Conservation (phyloP, 1,140 invertebrate genomes). For the Saccostrea cuccullata region DNA sequence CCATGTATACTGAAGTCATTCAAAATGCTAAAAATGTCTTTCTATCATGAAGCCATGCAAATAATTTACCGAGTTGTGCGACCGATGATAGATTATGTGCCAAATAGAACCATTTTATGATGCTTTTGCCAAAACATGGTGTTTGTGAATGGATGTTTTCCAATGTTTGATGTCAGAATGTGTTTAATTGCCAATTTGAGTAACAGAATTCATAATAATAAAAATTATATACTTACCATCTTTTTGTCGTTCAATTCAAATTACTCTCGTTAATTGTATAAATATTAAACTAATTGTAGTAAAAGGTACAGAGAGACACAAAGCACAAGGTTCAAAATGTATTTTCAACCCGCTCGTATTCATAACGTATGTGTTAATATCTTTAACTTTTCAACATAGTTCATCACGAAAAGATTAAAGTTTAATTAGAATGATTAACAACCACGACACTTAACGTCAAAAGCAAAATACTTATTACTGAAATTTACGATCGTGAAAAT, state of each 20-base stretch:
- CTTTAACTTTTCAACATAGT: background rate
- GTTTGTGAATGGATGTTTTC: background rate
- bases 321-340: background rate
- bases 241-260: background rate
- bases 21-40: background rate
- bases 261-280: background rate
- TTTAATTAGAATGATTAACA: background rate
- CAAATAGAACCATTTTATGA: background rate
- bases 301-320: background rate
- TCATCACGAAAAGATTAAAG: slow-evolving; percentile 2
- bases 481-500: background rate
- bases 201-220: background rate
- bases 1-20: background rate
- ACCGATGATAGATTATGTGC: background rate
- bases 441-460: background rate
- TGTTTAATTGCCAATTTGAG: background rate
- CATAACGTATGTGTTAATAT: background rate
- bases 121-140: background rate
- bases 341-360: background rate
- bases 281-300: background rate
- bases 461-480: background rate
- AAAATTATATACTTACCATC: background rate
- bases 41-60: background rate
- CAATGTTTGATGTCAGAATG: background rate
- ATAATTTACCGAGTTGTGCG: background rate